Evolutionary conservation across 2,797 vertebrate genomes (phyloP), one percentile per base, ranked within the genome.

Genomic region (Iguana delicatissima): DNA sequence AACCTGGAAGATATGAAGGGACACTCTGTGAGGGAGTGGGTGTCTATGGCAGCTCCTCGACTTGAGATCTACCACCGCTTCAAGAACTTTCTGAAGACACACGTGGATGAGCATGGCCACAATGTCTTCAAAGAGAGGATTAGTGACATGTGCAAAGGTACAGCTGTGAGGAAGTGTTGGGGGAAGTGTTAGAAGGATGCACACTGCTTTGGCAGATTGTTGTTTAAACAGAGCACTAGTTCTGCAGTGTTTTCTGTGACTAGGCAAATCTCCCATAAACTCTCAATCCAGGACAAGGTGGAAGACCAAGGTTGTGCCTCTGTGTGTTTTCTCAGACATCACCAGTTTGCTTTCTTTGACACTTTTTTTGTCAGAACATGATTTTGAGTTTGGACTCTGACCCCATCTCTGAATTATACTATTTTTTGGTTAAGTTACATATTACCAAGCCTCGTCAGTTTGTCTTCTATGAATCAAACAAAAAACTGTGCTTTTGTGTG

Each of bases 71-170:
- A 98, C 96, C 98, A 99, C 97, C 98, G 99, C 93, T 99, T 99
- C 97, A 99, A 99, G 97, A 99, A 99, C 97, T 99, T 99, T 92
- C 96, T 99, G 94, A 98, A 99, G 91, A 99, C 99, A 0, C 99
- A 99, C 0, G 99, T 99, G 87, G 99, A 99, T 29, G 98, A 99
- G 90, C 98, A 98, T 0, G 99, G 99, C 26, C 99, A 99, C 97
- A 99, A 99, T 0, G 99, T 99, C 85, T 99, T 99, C 96, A 99
- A 99, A 96, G 99, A 99, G 96, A 98, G 98, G 95, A 99, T 99
- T 97, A 99, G 98, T 0, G 99, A 99, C 96, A 99, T 99, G 99
- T 99, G 99, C 96, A 99, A 99, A 99, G 99, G 99, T 99, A 93
- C 6, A 77, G 6, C 62, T 74, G 85, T 46, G 6, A 52, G 6